Evolutionary conservation across 2,113 vertebrate species (phyloP), one percentile per base, ranked within the genome.

Genomic region (Sinosuthora webbiana): DNA sequence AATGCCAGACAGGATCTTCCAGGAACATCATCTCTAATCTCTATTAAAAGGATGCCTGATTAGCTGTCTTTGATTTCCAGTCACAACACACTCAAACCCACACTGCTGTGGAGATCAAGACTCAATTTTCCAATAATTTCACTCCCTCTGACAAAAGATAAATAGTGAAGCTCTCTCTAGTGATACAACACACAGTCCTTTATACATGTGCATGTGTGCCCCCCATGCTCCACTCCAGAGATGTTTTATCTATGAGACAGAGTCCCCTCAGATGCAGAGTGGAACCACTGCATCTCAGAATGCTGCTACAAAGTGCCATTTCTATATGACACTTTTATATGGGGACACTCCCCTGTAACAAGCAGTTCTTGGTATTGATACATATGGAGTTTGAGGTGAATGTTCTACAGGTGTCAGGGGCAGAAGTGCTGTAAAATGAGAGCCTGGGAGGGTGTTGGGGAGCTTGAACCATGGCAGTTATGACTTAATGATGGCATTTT

Each of bases 1-100:
- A 86, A 93, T 37, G 86, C 89, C 76, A 94, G 80, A 83, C 49
- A 71, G 87, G 69, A 82, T 81, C 88, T 94, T 90, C 76, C 57
- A 90, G 53, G 76, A 86, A 67, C 44, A 69, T 78, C n/a, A 2
- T 33, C 60, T 64, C 60, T 78, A 78, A 92, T 62, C 83, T 60
- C 69, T 56, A 70, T 73, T 57, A 77, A 64, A 91, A 89, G 81
- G 76, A 87, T 82, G 74, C 49, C 41, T 89, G 68, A 82, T 89
- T 63, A 94, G 60, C 64, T 45, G n/a, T 27, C 76, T 92, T 92
- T 60, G 69, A 94, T 91, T 97, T 93, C 49, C n/a, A 94, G 93
- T 78, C 93, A 94, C 91, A 97, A 92, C 42, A 93, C 19, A 19
- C 49, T 64, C 52, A 92, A 81, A 78, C 7, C 49, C 49, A 52